A percentile compares a stretch with the other conserved stretches of the same genome.
phyloP scores from a whole-genome alignment of 2,797 vertebrate species.

The Chromis chromis region DNA sequence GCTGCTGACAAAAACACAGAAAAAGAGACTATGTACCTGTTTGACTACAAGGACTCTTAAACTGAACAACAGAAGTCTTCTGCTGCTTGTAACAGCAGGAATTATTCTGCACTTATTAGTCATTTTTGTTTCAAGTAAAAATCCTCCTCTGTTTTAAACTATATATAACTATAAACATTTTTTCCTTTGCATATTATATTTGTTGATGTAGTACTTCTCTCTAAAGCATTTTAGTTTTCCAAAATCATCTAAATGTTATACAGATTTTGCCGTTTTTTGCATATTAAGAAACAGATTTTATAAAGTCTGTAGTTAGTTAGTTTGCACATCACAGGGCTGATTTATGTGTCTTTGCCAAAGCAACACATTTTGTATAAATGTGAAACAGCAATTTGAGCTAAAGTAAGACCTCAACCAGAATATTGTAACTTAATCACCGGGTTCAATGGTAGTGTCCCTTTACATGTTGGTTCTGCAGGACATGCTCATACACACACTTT shows the following conservation, averaged over 20 bases:
- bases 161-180: too few relatives aligned
- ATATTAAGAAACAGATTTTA: neutral
- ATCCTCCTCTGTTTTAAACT: too few relatives aligned
- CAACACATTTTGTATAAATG: neutral
- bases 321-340: neutral
- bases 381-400: neutral
- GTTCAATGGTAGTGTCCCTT: neutral
- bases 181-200: neutral
- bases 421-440: neutral
- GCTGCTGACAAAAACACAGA: conserved; percentile 39
- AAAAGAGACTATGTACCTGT: conserved; percentile 20
- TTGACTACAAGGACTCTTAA: conserved; percentile 10
- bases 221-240: too few relatives aligned
- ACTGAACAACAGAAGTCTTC: neutral
- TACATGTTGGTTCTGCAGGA: conserved; percentile 12
- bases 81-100: neutral
- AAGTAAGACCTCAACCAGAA: neutral
- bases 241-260: too few relatives aligned
- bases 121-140: neutral
- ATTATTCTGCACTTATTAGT: neutral
- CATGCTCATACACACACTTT: neutral
- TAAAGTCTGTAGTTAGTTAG: neutral
- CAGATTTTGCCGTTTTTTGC: neutral
- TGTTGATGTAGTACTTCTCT: neutral
- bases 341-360: neutral